phyloP scores from a whole-genome alignment of 2,888 invertebrate genomes.

The Orchesellides sinensis region DNA sequence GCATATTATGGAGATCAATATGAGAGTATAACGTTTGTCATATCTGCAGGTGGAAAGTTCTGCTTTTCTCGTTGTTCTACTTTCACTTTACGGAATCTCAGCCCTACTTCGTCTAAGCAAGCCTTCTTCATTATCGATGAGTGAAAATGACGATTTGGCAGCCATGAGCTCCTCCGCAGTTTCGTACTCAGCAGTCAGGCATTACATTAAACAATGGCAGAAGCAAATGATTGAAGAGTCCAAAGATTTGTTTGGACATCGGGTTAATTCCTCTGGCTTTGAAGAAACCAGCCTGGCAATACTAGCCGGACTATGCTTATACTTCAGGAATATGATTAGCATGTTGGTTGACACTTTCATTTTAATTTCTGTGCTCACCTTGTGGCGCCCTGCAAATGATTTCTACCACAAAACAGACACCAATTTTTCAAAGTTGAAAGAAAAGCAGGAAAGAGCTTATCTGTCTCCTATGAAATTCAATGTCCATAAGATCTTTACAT shows the following conservation, averaged over 20 bases:
- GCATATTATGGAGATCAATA: not conserved
- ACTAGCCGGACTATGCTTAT: not conserved
- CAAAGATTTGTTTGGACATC: not conserved
- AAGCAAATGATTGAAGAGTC: conserved; percentile 1
- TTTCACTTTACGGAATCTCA: not conserved
- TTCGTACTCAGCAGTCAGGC: not conserved
- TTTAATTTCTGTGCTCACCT: not conserved
- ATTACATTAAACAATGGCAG: not conserved
- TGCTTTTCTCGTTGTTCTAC: not conserved
- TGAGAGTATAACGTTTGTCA: not conserved
- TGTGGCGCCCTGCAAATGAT: not conserved
- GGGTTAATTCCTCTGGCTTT: not conserved
- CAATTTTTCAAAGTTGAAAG: not conserved
- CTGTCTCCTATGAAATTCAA: not conserved
- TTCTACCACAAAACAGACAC: not conserved
- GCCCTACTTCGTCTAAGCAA: not conserved
- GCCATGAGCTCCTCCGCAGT: not conserved
- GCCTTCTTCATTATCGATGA: not conserved
- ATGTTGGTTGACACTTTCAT: not conserved
- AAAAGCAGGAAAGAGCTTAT: not conserved
- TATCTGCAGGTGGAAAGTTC: not conserved
- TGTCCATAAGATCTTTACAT: not conserved
- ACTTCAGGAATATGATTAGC: not conserved
- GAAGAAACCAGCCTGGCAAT: not conserved
- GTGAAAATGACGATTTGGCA: not conserved